Base-by-base conservation (phyloP, 2,888 invertebrate species). In the Bombylius discolor region DNA sequence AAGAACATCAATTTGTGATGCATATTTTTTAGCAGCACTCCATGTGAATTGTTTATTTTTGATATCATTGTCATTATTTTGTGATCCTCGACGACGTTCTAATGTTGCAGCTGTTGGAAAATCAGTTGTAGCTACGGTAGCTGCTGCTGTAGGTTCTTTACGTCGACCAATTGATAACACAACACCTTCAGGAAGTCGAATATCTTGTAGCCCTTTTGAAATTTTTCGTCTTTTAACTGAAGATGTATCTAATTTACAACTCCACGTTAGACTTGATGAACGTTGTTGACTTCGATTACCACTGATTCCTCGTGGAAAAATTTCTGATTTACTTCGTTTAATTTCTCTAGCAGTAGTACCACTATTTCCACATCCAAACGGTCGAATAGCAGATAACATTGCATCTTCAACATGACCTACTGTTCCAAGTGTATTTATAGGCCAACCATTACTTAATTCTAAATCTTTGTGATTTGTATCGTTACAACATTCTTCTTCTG, bases 191-290 rank as follows among this genome's bases (percentile, higher is more conserved):
- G 78, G 72, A n/a, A 74, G 63, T 50, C 73, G 64, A n/a, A 74
- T 61, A 51, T 76, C 75, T 55, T 72, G 64, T 4, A 70, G 58
- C 58, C 67, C 67, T 55, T 64, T 73, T 4, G 77, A 73, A 5
- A 83, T 76, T 73, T 87, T 87, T 53, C 87, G 79, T 60, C 85
- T 78, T 63, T 87, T 87, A 55, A 83, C 80, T 7, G 82, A 75
- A 55, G 77, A 79, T 42, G 80, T 78, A 63, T 85, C 85, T 55
- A 85, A 74, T 73, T 85, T 85, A 64, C 82, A 85, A 64, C 81
- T 84, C 79, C 84, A 81, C 1, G 81, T 81, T 47, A 83, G 70
- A 67, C 83, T 84, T 62, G 83, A 84, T 1, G 84, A 82, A 62
- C 83, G 75, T 66, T 83, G 84, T 64, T 82, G 81, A 47, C 78